Percentiles rank a stretch among this genome's conserved stretches.
Evolutionary conservation across 2,797 vertebrate genomes (phyloP).

Genomic region (Scarus forsteni): DNA sequence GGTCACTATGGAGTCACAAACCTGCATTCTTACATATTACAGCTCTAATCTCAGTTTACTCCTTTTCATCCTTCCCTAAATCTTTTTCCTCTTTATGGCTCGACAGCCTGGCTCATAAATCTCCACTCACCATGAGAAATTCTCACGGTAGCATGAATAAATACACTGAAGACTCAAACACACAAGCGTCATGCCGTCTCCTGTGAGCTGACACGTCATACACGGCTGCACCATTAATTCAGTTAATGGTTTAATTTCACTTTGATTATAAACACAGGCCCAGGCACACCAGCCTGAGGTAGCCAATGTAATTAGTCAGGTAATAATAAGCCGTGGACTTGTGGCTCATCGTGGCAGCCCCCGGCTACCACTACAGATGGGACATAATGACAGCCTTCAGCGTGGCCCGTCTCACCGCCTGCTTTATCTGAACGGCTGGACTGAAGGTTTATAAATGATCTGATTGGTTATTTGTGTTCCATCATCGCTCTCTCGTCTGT

Average conservation of each 20-base stretch:
- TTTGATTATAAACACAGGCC: constrained; percentile 69
- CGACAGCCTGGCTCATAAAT: constrained; percentile 38
- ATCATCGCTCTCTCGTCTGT: constrained; percentile 21
- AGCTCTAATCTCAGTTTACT: constrained; percentile 12
- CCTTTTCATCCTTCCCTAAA: constrained; percentile 10
- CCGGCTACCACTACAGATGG: constrained; percentile 55
- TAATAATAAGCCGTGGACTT: constrained; percentile 70
- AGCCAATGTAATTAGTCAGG: constrained; percentile 73
- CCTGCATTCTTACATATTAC: too few relatives aligned
- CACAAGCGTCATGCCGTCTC: constrained; percentile 24
- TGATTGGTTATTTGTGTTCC: constrained; percentile 39
- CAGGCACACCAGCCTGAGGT: constrained; percentile 54
- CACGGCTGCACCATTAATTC: constrained; percentile 52
- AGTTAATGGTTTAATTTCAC: constrained; percentile 70
- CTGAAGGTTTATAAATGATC: constrained; percentile 18
- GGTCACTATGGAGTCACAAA: too few relatives aligned
- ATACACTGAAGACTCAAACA: constrained; percentile 14
- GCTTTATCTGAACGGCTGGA: constrained; percentile 7
- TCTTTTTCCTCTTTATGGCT: constrained; percentile 9
- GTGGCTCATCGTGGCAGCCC: constrained; percentile 62
- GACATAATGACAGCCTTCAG: constrained; percentile 53
- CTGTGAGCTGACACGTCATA: constrained; percentile 54
- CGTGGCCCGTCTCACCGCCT: constrained; percentile 23
- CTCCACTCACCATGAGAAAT: constrained; percentile 18
- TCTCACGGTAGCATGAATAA: constrained; percentile 39